Conservation (phyloP, 2,113 vertebrate genomes). For the Cheilinus undulatus region DNA sequence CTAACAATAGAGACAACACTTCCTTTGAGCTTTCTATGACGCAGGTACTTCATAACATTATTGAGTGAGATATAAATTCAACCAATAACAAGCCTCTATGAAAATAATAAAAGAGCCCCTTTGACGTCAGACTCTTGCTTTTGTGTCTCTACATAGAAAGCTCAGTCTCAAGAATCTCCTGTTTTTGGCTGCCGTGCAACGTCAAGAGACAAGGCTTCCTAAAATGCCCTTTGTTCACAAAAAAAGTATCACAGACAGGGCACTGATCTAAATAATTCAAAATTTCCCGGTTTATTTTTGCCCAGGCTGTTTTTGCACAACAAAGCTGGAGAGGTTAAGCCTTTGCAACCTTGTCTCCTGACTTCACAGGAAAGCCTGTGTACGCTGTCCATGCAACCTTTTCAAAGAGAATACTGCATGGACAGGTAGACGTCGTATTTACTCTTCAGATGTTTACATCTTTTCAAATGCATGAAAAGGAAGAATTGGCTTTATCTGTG, state of each 20-base stretch:
- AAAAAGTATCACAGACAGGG: conserved; percentile 42
- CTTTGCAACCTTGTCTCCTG: conserved; percentile 77
- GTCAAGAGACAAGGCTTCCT: conserved; percentile 74
- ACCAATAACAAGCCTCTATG: conserved; percentile 9
- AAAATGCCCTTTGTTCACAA: conserved; percentile 44
- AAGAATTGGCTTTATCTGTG: conserved; percentile 25
- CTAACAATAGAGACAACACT: conserved; percentile 59
- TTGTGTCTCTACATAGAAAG: conserved; percentile 74
- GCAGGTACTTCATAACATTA: conserved; percentile 1
- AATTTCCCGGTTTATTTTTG: conserved; percentile 46
- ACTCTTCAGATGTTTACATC: conserved; percentile 44
- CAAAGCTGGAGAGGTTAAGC: conserved; percentile 36
- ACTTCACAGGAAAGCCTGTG: conserved; percentile 68
- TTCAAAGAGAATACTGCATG: conserved; percentile 61
- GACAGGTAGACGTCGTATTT: conserved; percentile 52
- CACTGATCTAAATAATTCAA: conserved; percentile 65
- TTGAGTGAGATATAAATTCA: conserved; percentile 26
- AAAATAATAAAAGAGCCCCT: conserved; percentile 13
- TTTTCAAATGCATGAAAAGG: conserved; percentile 74
- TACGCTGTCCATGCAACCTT: conserved; percentile 67
- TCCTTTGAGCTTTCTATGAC: conserved; percentile 81
- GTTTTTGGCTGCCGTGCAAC: conserved; percentile 52
- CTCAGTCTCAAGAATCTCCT: conserved; percentile 65
- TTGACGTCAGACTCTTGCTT: conserved; percentile 18
- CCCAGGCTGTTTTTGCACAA: conserved; percentile 50